Conservation (phyloP, 1,140 invertebrate genomes). For the Danaus plexippus region DNA sequence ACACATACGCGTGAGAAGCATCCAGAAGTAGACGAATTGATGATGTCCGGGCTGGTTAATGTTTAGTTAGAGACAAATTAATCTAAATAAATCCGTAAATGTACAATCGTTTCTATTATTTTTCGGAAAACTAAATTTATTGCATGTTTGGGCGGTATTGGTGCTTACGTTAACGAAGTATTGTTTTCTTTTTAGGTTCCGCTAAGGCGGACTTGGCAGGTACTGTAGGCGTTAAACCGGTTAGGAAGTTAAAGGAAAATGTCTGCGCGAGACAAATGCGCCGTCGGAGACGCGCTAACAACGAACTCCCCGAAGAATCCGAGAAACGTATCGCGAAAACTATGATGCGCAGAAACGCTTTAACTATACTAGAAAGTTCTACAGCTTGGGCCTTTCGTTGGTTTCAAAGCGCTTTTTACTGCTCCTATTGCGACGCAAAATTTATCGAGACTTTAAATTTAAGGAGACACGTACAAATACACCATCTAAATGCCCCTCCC, state of each 20-base stretch:
- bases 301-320: slow-evolving; percentile 52
- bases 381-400: slow-evolving; percentile 61
- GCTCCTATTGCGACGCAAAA: slow-evolving; percentile 54
- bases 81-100: slow-evolving; percentile 1
- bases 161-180: slow-evolving; percentile 27
- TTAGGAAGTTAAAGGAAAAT: slow-evolving; percentile 57
- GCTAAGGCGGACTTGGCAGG: slow-evolving; percentile 37
- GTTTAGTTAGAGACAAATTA: slow-evolving; percentile 1
- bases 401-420: slow-evolving; percentile 52
- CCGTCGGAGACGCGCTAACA: slow-evolving; percentile 51
- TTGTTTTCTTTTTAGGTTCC: slow-evolving; percentile 64
- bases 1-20: slow-evolving; percentile 30
- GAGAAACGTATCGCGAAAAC: slow-evolving; percentile 55
- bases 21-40: slow-evolving; percentile 31
- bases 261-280: slow-evolving; percentile 57
- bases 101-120: slow-evolving; percentile 2
- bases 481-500: slow-evolving; percentile 38
- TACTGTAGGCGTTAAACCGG: slow-evolving; percentile 31
- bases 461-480: slow-evolving; percentile 34
- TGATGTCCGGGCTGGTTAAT: slow-evolving; percentile 14
- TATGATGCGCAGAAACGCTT: slow-evolving; percentile 59
- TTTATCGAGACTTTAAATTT: slow-evolving; percentile 40
- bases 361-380: slow-evolving; percentile 52
- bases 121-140: slow-evolving; percentile 3
- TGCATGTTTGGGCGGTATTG: slow-evolving; percentile 19